Conservation (phyloP, 2,113 vertebrate genomes). For the Cyphomyrus plagiostoma region DNA sequence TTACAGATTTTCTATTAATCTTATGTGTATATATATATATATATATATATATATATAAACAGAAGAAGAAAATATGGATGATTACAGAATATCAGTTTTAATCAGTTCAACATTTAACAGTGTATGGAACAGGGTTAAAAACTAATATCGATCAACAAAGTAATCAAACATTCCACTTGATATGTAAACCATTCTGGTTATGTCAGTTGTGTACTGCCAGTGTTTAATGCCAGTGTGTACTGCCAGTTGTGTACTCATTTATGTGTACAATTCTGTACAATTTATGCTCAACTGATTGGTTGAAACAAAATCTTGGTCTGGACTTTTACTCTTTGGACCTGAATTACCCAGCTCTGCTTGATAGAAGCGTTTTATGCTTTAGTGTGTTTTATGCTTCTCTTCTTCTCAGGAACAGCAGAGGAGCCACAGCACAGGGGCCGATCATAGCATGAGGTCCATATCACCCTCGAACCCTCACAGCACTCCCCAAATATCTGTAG, state of each 20-base stretch:
- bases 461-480: neutral
- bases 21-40: neutral
- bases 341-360: neutral
- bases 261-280: too few relatives aligned
- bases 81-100: neutral
- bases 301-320: neutral
- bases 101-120: neutral
- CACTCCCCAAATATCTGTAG: neutral
- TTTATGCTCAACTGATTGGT: neutral
- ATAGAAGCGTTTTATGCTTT: neutral
- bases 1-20: neutral
- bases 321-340: neutral
- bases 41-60: neutral
- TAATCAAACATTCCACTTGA: neutral
- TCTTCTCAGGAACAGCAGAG: neutral
- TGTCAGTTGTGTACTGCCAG: neutral
- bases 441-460: neutral
- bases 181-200: conserved; percentile 1
- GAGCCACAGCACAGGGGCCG: neutral
- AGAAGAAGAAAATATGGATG: neutral
- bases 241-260: neutral
- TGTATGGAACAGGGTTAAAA: neutral
- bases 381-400: neutral
- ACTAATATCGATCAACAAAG: neutral
- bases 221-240: neutral